Evolutionary conservation across 2,797 vertebrate species (phyloP).

Genomic region (Benthosema pterotum): DNA sequence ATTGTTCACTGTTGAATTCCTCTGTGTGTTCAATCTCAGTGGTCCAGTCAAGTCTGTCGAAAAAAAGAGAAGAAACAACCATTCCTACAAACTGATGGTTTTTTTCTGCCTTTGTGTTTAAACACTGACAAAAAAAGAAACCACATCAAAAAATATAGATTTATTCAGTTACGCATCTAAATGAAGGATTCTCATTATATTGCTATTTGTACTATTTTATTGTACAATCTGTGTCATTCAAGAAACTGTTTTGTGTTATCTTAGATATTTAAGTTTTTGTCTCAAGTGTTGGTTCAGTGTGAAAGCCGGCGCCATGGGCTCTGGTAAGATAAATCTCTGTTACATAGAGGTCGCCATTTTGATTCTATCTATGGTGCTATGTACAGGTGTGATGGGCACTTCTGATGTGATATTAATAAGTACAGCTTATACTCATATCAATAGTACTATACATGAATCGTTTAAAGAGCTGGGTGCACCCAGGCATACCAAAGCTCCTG

Average conservation of each 20-base stretch:
- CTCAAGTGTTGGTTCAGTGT: conserved; percentile 61
- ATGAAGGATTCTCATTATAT: conserved; percentile 66
- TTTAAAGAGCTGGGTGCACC: conserved; percentile 54
- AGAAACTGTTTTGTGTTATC: conserved; percentile 62
- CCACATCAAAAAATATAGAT: conserved; percentile 41
- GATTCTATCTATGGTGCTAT: conserved; percentile 66
- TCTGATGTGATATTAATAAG: conserved; percentile 55
- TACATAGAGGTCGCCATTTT: conserved; percentile 66
- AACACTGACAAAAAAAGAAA: conserved; percentile 39
- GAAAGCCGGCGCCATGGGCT: conserved; percentile 57
- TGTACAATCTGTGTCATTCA: conserved; percentile 48
- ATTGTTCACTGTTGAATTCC: conserved; percentile 62
- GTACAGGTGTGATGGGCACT: conserved; percentile 61
- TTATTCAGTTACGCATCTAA: conserved; percentile 45
- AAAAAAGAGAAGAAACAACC: conserved; percentile 43
- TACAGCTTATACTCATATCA: conserved; percentile 53
- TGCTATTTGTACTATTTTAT: conserved; percentile 62
- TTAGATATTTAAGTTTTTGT: conserved; percentile 59
- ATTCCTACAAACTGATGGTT: conserved; percentile 61
- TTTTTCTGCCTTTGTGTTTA: conserved; percentile 54
- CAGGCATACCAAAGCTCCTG: conserved; percentile 69
- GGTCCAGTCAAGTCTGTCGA: conserved; percentile 69
- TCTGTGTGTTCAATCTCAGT: conserved; percentile 65
- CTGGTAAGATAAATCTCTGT: conserved; percentile 68
- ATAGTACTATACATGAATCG: conserved; percentile 51